Evolutionary conservation across 37 sponge, comb jelly and placozoan species (phyloP), one percentile per base, ranked within the genome.

Genomic region (Aphrocallistes beatrix): DNA sequence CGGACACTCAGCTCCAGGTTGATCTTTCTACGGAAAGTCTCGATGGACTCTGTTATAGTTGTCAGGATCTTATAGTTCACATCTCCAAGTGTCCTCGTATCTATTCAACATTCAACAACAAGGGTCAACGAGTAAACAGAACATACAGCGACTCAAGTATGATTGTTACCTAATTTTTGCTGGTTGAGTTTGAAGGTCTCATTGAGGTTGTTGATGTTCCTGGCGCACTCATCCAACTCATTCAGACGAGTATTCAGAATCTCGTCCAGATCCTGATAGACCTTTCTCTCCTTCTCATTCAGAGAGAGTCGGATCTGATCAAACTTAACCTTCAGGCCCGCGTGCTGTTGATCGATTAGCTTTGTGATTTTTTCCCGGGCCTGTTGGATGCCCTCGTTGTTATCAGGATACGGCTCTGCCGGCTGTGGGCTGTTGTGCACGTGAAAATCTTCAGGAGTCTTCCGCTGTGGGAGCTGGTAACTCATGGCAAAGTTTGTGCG

Each of bases 171-270:
- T 28, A 60, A 60, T 30, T 60, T 60, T 13, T 60, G 75, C 75
- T 60, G 75, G 34, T 60, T 60, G 25, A 60, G 75, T 3, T 60
- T 60, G 75, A 25, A 60, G 32, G 75, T 60, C 75, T 60, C 75
- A 30, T 13, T 60, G 75, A 60, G 75, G 34, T 25, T 19, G 34
- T 60, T 60, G 8, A 60, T 60, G 34, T 60, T 60, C 34, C 21
- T 60, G 34, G 75, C 75, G 34, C 75, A 60, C 17, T 3, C n/a
- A 13, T 60, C 75, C 34, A 60, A 13, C 75, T 60, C 75, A 13
- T 60, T 60, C 17, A 60, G 34, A 25, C 75, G 10, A 6, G 8
- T 13, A 60, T 60, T 60, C 17, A 60, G 34, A 32, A 60, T 13
- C 34, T 60, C 17, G 34, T 60, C 34, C 75, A 60, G 34, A 8